phyloP scores from a whole-genome alignment of 2,113 vertebrate species.

The Hystrix cristata region DNA sequence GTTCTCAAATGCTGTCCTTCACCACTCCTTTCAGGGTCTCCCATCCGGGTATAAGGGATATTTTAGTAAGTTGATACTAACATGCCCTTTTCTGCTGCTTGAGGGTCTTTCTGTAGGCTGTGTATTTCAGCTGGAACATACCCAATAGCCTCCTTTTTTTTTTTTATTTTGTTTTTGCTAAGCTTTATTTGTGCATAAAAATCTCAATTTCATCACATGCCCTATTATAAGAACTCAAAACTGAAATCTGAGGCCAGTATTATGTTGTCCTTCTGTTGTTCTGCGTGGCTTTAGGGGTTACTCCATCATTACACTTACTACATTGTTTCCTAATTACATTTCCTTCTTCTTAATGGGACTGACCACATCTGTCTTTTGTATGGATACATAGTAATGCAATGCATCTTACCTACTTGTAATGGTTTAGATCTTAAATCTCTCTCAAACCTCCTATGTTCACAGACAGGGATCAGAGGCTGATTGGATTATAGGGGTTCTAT shows the following conservation, averaged over 20 bases:
- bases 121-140: neutral
- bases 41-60: neutral
- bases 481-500: neutral
- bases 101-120: accelerated
- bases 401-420: neutral
- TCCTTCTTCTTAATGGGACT: neutral
- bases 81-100: neutral
- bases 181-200: neutral
- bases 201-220: neutral
- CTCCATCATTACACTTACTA: no score
- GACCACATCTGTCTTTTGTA: neutral
- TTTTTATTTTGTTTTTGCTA: neutral
- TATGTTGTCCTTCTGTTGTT: neutral
- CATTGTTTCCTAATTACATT: neutral
- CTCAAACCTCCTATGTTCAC: neutral
- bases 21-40: neutral
- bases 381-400: neutral
- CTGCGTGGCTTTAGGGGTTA: neutral
- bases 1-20: neutral
- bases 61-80: neutral
- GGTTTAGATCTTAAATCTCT: neutral
- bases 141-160: neutral
- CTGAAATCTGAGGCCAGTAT: neutral
- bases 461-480: neutral
- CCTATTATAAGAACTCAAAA: neutral